Conservation (phyloP, 1,140 invertebrate genomes). For the Trissolcus basalis region DNA sequence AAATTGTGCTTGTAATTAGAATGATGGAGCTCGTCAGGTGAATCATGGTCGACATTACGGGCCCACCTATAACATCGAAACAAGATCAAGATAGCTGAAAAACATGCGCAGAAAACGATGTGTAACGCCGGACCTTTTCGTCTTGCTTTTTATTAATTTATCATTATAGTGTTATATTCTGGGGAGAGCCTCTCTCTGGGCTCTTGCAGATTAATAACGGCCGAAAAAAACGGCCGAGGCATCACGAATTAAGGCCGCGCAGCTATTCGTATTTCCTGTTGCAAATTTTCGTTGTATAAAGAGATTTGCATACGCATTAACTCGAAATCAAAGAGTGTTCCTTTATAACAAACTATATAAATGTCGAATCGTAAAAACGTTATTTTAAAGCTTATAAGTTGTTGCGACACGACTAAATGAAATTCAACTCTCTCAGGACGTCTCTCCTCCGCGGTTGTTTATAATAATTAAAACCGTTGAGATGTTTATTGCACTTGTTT, state of each 20-base stretch:
- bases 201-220: slow-evolving; percentile 39
- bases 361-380: slow-evolving; percentile 23
- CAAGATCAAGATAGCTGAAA: slow-evolving; percentile 55
- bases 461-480: slow-evolving; percentile 12
- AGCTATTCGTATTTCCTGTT: slow-evolving; percentile 26
- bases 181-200: slow-evolving; percentile 3
- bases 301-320: slow-evolving; percentile 39
- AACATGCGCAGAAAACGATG: slow-evolving; percentile 44
- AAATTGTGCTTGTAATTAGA: slow-evolving; percentile 47
- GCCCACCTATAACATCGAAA: slow-evolving; percentile 55
- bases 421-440: no score
- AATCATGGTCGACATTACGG: slow-evolving; percentile 40
- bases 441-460: no score
- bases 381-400: slow-evolving; percentile 22
- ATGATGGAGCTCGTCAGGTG: slow-evolving; percentile 48
- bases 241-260: slow-evolving; percentile 6
- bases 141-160: slow-evolving; percentile 41
- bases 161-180: slow-evolving; percentile 27
- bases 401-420: background rate
- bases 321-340: slow-evolving; percentile 15
- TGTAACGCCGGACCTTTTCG: slow-evolving; percentile 34
- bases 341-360: slow-evolving; percentile 19
- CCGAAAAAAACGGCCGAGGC: slow-evolving; percentile 12
- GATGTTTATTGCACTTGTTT: slow-evolving; percentile 9
- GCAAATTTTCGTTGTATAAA: slow-evolving; percentile 26